Conservation (phyloP, 2,113 vertebrate genomes). For the Columba janthina region DNA sequence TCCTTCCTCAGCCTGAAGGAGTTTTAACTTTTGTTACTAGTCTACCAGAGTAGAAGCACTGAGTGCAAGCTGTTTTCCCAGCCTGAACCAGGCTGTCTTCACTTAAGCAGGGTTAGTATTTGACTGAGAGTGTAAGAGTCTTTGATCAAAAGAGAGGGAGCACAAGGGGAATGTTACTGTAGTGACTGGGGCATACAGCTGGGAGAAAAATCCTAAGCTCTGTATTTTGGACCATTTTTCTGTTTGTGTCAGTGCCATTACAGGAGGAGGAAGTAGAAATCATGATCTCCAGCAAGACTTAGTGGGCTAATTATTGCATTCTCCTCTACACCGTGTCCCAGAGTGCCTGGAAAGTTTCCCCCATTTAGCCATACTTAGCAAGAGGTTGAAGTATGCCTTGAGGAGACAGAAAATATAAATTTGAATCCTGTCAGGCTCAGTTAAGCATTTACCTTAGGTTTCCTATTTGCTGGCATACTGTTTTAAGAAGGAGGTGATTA, state of each 20-base stretch:
- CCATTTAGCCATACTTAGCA: background rate
- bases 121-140: background rate
- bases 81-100: background rate
- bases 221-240: background rate
- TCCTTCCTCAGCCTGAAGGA: background rate
- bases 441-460: background rate
- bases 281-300: background rate
- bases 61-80: background rate
- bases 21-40: background rate
- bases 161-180: background rate
- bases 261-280: background rate
- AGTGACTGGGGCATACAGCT: background rate
- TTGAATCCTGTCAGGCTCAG: background rate
- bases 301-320: background rate
- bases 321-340: background rate
- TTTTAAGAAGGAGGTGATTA: background rate
- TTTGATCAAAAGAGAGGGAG: background rate
- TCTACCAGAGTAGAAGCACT: rapidly evolving
- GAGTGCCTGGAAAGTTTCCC: background rate
- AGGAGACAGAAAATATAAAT: background rate
- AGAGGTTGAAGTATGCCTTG: background rate
- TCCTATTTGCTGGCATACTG: background rate
- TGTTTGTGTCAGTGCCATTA: background rate
- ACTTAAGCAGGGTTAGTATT: background rate
- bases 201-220: background rate